These are phyloP conservation scores for Siderastrea radians DNA, from an alignment of 92 coral and sea anemone genomes.

Conservation along the genomic window DNA sequence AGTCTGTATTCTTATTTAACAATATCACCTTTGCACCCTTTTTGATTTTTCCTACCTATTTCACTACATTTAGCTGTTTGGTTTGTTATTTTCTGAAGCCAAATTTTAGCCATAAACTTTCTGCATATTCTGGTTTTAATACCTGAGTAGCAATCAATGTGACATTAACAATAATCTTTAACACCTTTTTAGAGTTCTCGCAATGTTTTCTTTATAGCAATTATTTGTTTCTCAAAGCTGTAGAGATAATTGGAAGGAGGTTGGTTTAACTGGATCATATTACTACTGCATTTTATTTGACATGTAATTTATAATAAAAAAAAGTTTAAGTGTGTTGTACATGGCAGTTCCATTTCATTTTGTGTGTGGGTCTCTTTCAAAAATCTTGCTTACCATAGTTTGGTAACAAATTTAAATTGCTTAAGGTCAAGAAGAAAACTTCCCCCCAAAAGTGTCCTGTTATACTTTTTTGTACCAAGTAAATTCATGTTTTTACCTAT, in stretches of 20 bases:
- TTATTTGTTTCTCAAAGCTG: neutral
- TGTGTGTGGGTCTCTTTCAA: too few relatives aligned
- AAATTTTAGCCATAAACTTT: neutral
- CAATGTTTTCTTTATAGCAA: neutral
- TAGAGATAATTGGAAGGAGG: neutral
- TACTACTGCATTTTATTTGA: slow-evolving; percentile 17
- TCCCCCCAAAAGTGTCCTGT: too few relatives aligned
- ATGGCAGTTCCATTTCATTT: neutral
- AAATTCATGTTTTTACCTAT: too few relatives aligned
- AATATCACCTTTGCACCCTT: neutral
- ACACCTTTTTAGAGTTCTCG: neutral
- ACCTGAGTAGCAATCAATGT: neutral
- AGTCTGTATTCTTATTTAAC: neutral
- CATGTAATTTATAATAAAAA: slow-evolving; percentile 31
- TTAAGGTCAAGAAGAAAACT: too few relatives aligned
- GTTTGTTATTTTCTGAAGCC: neutral
- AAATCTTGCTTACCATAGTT: too few relatives aligned
- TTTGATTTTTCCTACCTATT: too few relatives aligned
- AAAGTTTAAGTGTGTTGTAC: slow-evolving; percentile 1
- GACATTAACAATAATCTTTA: neutral
- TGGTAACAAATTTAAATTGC: too few relatives aligned
- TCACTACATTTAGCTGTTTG: neutral
- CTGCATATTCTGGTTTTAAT: neutral
- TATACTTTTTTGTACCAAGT: too few relatives aligned
- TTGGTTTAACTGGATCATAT: neutral